Base-by-base conservation (phyloP, 2,888 invertebrate species). In the Chaetogeoica ovagalla region DNA sequence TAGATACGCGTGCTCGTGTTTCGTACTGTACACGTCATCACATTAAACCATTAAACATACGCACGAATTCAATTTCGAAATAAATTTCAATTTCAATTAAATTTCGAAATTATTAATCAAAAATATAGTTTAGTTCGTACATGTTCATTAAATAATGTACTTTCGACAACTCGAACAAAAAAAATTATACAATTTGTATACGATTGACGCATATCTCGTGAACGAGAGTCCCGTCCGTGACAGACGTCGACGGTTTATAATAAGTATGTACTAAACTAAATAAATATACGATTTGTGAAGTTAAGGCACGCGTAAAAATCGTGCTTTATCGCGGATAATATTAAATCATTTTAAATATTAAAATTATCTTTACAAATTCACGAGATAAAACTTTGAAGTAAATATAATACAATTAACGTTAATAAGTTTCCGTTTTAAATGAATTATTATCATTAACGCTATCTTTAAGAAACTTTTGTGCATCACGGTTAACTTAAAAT, bases 381-480 rank as follows among this genome's bases (percentile, higher is more conserved):
- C 55, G 8, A 55, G 39, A 74, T 74, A 65, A 65, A 57, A 74
- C 55, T 74, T 74, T 74, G 57, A 74, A 74, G 39, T 65, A 74
- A 74, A 74, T 74, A 74, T 57, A 74, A 65, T 19, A 39, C 66
- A 75, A 66, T 74, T 74, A 55, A 74, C 55, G 19, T 65, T 39
- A 74, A 65, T 66, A 75, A 21, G 59, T 75, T 75, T 75, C 66
- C 57, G 43, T 66, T 57, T 75, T 65, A 65, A 75, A 66, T 39
- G 59, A 66, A 75, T 75, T 55, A 63, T 74, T 74, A 74, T 74
- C 52, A 74, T 74, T 65, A 74, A 74, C 60, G 66, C 19, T 57
- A 48, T 23, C 48, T 48, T 21, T 43, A 52, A 30, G 62, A 73
- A 73, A 73, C 62, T 75, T 74, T 74, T 65, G 39, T 39, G n/a